A percentile compares a stretch with the other conserved stretches of the same genome.
Evolutionary conservation across 1,140 invertebrate genomes (phyloP).

Genomic region (Oryctes rhinoceros): DNA sequence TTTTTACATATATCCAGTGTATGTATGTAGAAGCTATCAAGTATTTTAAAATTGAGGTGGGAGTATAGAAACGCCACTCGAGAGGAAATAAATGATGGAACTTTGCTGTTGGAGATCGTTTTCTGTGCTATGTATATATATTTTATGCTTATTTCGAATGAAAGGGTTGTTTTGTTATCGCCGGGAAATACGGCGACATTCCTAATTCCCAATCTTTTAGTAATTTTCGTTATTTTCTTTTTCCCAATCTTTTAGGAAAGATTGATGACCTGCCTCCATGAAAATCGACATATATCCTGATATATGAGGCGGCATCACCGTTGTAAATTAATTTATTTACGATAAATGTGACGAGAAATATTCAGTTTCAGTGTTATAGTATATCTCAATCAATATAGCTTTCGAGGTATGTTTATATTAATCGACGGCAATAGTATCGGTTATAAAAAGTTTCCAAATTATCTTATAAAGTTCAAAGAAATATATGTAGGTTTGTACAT

Average conservation of each 20-base stretch:
- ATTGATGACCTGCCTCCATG: not conserved
- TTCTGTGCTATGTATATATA: not conserved
- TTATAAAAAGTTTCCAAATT: too few species aligned
- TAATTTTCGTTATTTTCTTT: not conserved
- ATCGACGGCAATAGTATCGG: too few species aligned
- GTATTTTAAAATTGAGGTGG: too few species aligned
- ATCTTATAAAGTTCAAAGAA: too few species aligned
- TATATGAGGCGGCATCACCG: not conserved
- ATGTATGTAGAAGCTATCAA: too few species aligned
- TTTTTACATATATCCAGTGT: too few species aligned
- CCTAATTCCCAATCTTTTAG: slow-evolving; percentile 28
- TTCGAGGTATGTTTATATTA: too few species aligned
- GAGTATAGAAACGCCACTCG: too few species aligned
- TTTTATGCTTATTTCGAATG: slow-evolving; percentile 13
- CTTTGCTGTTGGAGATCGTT: slow-evolving; percentile 2
- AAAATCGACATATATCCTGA: not conserved
- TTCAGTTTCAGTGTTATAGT: too few species aligned
- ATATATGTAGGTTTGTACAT: too few species aligned
- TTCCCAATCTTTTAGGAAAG: slow-evolving; percentile 29
- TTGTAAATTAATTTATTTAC: slow-evolving; percentile 1
- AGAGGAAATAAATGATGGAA: not conserved
- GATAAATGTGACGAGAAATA: too few species aligned
- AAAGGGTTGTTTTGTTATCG: slow-evolving; percentile 16
- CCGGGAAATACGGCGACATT: slow-evolving; percentile 8
- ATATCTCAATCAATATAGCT: too few species aligned